A percentile compares a stretch with the other conserved stretches of the same genome.
phyloP scores from a whole-genome alignment of 2,888 invertebrate species.

The Chloromyia formosa region DNA sequence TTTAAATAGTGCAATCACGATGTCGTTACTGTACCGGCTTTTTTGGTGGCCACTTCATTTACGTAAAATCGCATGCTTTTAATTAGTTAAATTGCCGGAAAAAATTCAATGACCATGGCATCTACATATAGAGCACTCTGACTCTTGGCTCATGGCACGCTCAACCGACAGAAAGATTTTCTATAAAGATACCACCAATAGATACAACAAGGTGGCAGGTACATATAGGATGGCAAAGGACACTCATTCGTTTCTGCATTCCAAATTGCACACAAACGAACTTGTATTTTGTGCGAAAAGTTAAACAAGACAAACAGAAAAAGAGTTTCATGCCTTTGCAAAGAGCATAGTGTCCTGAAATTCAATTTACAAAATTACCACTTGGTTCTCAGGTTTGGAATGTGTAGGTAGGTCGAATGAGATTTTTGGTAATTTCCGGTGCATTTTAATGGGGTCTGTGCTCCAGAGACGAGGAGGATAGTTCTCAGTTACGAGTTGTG shows the following conservation, averaged over 20 bases:
- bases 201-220: background rate
- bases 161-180: background rate
- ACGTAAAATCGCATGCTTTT: conserved; percentile 12
- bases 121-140: background rate
- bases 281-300: background rate
- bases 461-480: no score
- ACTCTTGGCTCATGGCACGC: background rate
- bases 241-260: background rate
- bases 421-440: background rate
- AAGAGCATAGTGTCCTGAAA: background rate
- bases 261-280: background rate
- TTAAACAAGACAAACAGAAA: no score
- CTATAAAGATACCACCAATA: background rate
- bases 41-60: background rate
- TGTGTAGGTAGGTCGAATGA: background rate
- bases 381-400: background rate
- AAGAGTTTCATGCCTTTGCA: background rate
- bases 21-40: background rate
- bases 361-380: conserved; percentile 13
- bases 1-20: conserved; percentile 3
- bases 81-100: conserved; percentile 32
- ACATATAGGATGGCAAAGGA: background rate
- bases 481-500: no score
- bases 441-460: no score
- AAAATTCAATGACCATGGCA: conserved; percentile 5